Evolutionary conservation across 2,113 vertebrate species (phyloP).

Genomic region (Eira barbara): DNA sequence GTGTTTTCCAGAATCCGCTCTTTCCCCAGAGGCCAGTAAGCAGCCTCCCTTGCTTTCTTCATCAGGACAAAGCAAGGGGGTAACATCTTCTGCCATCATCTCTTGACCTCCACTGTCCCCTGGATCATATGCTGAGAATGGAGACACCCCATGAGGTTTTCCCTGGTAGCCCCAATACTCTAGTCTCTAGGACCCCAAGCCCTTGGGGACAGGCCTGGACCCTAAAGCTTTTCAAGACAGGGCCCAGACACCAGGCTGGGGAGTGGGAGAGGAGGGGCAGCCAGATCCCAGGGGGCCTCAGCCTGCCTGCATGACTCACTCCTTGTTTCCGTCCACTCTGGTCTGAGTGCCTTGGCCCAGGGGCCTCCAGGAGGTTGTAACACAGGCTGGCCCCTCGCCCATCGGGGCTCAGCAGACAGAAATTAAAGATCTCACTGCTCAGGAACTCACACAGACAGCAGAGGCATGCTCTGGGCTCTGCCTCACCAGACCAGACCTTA

Average conservation of each 20-base stretch:
- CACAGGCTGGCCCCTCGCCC: constrained; percentile 60
- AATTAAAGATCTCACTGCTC: constrained; percentile 80
- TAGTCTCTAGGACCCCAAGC: not conserved
- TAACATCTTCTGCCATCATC: not conserved
- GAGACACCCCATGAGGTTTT: not conserved
- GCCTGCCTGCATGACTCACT: constrained; percentile 33
- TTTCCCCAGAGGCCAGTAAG: not conserved
- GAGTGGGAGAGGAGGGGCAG: not conserved
- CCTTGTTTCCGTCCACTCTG: constrained; percentile 42
- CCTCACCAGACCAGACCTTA: constrained; percentile 66
- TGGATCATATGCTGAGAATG: not conserved
- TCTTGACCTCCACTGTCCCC: not conserved
- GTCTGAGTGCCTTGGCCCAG: constrained; percentile 51
- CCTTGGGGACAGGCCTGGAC: not conserved
- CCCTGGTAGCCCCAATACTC: not conserved
- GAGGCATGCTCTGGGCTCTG: constrained; percentile 58
- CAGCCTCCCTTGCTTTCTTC: not conserved
- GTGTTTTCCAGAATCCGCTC: not conserved
- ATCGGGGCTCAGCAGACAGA: constrained; percentile 74
- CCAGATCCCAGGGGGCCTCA: not conserved
- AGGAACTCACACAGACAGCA: constrained; percentile 77
- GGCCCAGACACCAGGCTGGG: not conserved
- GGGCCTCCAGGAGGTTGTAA: constrained; percentile 49
- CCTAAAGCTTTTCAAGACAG: not conserved
- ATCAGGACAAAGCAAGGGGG: not conserved